Percentiles rank a stretch among this genome's conserved stretches.
phyloP scores from a whole-genome alignment of 2,888 invertebrate species.

The Synanthedon myopaeformis region DNA sequence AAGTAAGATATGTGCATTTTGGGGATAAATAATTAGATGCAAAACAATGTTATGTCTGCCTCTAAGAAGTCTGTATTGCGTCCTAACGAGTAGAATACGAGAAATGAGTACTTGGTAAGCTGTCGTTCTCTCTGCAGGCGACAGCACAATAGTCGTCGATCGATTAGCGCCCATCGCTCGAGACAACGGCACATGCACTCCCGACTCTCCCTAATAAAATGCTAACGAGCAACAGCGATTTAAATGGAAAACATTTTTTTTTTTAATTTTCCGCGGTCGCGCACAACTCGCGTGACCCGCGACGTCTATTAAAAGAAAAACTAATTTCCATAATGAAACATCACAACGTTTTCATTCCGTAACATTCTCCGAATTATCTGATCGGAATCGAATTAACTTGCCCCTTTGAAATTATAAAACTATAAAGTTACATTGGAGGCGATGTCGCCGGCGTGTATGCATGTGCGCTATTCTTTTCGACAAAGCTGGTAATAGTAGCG shows the following conservation, averaged over 20 bases:
- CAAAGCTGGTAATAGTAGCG: slow-evolving; percentile 62
- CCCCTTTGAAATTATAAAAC: slow-evolving; percentile 60
- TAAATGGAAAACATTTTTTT: slow-evolving; percentile 41
- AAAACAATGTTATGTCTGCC: too few relatives aligned
- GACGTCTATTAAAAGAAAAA: slow-evolving; percentile 60
- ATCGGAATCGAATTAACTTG: slow-evolving; percentile 64
- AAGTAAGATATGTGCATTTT: too few relatives aligned
- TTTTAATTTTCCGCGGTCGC: slow-evolving; percentile 26
- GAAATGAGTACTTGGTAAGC: slow-evolving; percentile 20
- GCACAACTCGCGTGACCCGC: slow-evolving; percentile 47
- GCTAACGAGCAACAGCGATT: slow-evolving; percentile 34
- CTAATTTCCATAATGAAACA: slow-evolving; percentile 65
- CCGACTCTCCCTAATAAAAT: slow-evolving; percentile 19
- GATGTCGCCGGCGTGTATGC: slow-evolving; percentile 55
- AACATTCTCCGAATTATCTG: slow-evolving; percentile 45
- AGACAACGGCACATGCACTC: slow-evolving; percentile 13
- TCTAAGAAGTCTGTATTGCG: not conserved
- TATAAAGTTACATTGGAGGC: slow-evolving; percentile 51
- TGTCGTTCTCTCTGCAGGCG: slow-evolving; percentile 7
- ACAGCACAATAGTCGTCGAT: slow-evolving; percentile 48
- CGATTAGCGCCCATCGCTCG: slow-evolving; percentile 40
- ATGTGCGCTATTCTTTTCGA: slow-evolving; percentile 56
- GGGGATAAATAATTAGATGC: too few relatives aligned
- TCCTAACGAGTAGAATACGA: not conserved
- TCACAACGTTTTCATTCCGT: slow-evolving; percentile 36